These are phyloP conservation scores for Pachymerium ferrugineum DNA, from an alignment of 2,888 invertebrate species.

Conservation along the genomic window DNA sequence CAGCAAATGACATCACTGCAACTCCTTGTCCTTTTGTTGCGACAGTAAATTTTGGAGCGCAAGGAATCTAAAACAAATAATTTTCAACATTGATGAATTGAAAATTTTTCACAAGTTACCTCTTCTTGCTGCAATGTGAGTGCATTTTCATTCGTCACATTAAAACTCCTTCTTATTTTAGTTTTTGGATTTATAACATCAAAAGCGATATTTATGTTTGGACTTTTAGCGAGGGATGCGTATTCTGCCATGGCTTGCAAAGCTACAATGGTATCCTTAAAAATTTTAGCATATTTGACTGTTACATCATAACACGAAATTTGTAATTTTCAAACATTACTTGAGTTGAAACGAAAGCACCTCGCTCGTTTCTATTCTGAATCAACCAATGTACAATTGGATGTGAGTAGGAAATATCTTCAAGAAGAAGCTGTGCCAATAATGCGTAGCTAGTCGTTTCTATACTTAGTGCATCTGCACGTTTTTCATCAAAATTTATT, in stretches of 20 bases:
- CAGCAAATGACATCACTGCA: neutral
- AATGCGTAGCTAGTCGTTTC: slow-evolving; percentile 28
- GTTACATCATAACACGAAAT: neutral
- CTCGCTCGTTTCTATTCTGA: neutral
- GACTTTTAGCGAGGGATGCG: neutral
- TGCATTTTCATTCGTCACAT: neutral
- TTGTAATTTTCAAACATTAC: neutral
- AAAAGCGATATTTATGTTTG: neutral
- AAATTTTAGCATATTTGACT: neutral
- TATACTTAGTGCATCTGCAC: slow-evolving; percentile 6
- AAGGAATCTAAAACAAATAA: neutral
- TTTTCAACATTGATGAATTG: no score
- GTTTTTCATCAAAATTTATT: neutral
- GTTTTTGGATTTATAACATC: neutral
- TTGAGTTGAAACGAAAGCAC: slow-evolving; percentile 28
- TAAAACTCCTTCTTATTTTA: neutral
- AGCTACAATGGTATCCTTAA: slow-evolving; percentile 23
- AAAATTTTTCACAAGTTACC: neutral
- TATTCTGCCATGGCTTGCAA: slow-evolving; percentile 11
- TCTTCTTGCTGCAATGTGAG: neutral
- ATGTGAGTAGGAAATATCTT: slow-evolving; percentile 3
- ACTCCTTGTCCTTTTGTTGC: neutral
- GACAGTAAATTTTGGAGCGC: neutral
- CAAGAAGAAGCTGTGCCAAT: neutral
- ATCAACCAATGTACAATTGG: slow-evolving; percentile 28